Conservation (phyloP, 2,797 vertebrate species). For the Helarctos malayanus region DNA sequence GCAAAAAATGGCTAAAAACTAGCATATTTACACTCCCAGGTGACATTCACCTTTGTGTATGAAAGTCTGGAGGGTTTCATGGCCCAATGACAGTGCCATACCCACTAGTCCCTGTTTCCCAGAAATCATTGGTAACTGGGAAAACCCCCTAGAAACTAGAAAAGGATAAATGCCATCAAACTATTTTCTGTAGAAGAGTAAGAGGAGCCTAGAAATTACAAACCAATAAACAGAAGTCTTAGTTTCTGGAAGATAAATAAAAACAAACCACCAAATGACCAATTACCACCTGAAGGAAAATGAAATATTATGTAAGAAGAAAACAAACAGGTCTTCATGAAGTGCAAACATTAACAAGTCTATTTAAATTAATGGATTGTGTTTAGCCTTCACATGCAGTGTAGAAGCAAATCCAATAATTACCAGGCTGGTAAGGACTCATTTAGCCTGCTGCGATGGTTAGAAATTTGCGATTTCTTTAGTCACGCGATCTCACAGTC, state of each 20-base stretch:
- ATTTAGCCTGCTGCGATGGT: not conserved
- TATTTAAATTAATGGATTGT: slow-evolving; percentile 24
- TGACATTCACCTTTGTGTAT: not conserved
- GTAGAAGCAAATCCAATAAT: slow-evolving; percentile 30
- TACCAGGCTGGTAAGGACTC: not conserved
- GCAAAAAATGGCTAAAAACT: slow-evolving; percentile 4
- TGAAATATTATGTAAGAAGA: slow-evolving; percentile 21
- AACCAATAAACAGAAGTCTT: slow-evolving; percentile 29
- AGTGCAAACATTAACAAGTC: slow-evolving; percentile 24
- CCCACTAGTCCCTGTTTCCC: not conserved
- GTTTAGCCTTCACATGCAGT: not conserved
- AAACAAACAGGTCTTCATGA: slow-evolving; percentile 47
- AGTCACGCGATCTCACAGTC: not conserved
- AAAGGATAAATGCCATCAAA: slow-evolving; percentile 5
- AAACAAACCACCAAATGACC: slow-evolving; percentile 44
- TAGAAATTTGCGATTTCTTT: not conserved
- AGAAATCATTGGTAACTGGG: not conserved
- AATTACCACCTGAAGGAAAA: slow-evolving; percentile 47
- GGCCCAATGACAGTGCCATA: not conserved
- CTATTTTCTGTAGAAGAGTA: slow-evolving; percentile 28
- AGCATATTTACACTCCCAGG: not conserved
- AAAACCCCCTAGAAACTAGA: not conserved
- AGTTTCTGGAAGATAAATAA: not conserved
- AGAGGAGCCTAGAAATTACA: not conserved
- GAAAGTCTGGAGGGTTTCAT: not conserved